Evolutionary conservation across 2,888 invertebrate species (phyloP), one percentile per base, ranked within the genome.

Genomic region (Drosophila paracracens): DNA sequence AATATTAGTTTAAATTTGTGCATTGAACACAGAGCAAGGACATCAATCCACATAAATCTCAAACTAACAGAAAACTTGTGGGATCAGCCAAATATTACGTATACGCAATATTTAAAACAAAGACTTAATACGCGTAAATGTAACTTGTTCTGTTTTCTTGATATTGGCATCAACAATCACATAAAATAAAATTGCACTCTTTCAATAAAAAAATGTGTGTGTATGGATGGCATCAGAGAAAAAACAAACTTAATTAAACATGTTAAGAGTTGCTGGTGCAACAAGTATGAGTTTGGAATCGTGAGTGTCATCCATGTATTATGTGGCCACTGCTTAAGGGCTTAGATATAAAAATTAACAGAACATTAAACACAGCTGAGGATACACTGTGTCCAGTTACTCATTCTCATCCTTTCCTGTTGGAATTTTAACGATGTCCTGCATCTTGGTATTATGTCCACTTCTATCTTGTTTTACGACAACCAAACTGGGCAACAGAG

Each of bases 391-490:
- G n/a, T 29, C n/a, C 52, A 35, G 43, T 35, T 33, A 35, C 38
- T 29, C 57, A 40, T 3, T 16, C 3, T 29, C 29, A 13, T 46
- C 53, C 25, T 54, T 53, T 11, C 13, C 21, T 11, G 76, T 67
- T 78, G 78, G 67, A 74, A 60, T 81, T 60, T 62, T 48, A 36
- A 60, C 35, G n/a, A 35, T 60, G 66, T 51, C 40, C 62, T 54
- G 59, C 62, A 57, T 27, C 52, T 40, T 46, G 38, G 70, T 57
- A 82, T 75, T 77, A 73, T 76, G 83, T 68, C 70, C 57, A 67
- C 59, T 71, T 65, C 74, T 36, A 81, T 76, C 70, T 58, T 36
- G 60, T 60, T 83, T 88, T 62, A 84, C 84, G 76, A 83, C 74
- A 53, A 54, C 31, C 52, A 56, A 51, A 58, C 57, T 56, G 74